Percentiles rank a stretch among this genome's conserved stretches.
phyloP scores from a whole-genome alignment of 2,113 vertebrate species.

The Apodemus sylvaticus region DNA sequence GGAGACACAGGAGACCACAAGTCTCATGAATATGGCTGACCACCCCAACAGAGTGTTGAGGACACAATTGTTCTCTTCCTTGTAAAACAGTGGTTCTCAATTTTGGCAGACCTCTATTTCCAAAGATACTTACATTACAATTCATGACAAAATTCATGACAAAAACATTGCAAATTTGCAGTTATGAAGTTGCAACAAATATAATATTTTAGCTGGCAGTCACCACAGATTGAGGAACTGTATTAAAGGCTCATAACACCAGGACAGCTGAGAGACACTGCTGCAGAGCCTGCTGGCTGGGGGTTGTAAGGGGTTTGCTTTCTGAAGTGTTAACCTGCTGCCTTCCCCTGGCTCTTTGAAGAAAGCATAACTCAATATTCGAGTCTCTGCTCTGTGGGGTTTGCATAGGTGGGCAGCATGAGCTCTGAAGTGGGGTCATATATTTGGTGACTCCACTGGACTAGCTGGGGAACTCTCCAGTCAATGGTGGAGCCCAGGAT shows the following conservation, averaged over 20 bases:
- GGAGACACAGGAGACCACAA: not conserved
- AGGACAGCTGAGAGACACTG: no score
- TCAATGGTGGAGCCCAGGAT: not conserved
- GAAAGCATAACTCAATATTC: not conserved
- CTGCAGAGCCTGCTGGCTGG: not conserved
- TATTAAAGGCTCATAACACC: no score
- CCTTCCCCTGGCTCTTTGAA: not conserved
- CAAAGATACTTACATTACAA: not conserved
- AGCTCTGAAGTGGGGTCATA: no score
- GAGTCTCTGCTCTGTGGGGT: no score
- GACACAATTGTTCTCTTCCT: not conserved
- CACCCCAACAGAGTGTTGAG: not conserved
- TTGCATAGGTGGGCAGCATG: not conserved
- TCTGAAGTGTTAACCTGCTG: not conserved
- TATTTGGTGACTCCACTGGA: not conserved
- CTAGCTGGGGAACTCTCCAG: not conserved
- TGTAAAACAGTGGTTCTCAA: not conserved
- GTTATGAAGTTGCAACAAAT: not conserved
- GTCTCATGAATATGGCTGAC: not conserved
- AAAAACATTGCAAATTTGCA: not conserved
- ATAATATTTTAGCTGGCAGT: not conserved
- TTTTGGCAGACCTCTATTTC: not conserved
- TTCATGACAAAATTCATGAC: not conserved
- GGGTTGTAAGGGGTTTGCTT: not conserved
- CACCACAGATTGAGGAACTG: not conserved